Base-by-base conservation (phyloP, 2,113 vertebrate species). In the Abramis brama region DNA sequence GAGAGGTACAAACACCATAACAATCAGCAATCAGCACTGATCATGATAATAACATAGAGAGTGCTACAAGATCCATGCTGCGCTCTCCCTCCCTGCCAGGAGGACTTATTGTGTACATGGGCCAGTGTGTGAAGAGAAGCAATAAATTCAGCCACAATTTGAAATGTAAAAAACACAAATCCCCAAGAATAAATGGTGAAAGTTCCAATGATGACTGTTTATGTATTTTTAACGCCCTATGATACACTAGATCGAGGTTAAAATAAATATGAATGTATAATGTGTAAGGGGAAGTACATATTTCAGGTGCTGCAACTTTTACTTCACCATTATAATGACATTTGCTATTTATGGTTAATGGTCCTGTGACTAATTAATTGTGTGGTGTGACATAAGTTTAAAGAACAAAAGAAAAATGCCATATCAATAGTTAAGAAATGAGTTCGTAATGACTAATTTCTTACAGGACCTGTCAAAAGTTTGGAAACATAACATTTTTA, bases 21-120 rank as follows among this genome's bases (percentile, higher is more conserved):
- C 94, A 95, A 94, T 95, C 94, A 93, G 94, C 94, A 95, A 95
- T 96, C 95, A 96, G 93, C 86, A 77, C 93, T 94, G 93, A 95
- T 95, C 94, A 95, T 92, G 90, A 90, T 93, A 92, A 92, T 92
- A 91, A 92, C 93, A 93, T 87, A 90, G 90, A 86, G 91, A 91
- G 90, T 78, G 91, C 91, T 91, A 89, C 88, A 84, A 86, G 86
- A 90, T 89, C 87, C 90, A 88, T 76, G 89, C 88, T 79, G 79
- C 33, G 87, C 87, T 84, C 85, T 82, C 85, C 86, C 82, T 85
- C 73, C 86, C 83, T 78, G 87, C 86, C 83, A 88, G 89, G 81
- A 83, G 83, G 79, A 71, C 80, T 89, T 90, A 91, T 89, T 86
- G 83, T 86, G 68, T 87, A 81, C 86, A 88, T 90, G 82, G 78